Percentiles rank a stretch among this genome's conserved stretches.
These are phyloP conservation scores for Ichneumoninae sp. DNA, from an alignment of 2,888 invertebrate genomes.

Conservation along the genomic window DNA sequence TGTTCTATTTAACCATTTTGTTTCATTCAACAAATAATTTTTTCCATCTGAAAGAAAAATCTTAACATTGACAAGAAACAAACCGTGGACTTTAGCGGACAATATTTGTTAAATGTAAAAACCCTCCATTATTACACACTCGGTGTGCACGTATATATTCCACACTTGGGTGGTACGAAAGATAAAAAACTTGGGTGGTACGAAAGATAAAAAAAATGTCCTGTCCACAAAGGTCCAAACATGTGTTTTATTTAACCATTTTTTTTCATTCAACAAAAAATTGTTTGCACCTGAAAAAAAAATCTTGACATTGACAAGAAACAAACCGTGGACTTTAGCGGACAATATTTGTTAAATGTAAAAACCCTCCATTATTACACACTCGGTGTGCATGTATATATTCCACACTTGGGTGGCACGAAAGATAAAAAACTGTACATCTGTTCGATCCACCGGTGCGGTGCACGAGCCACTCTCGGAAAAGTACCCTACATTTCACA, in stretches of 20 bases:
- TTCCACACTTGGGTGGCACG: neutral
- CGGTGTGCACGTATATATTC: neutral
- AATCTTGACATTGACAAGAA: neutral
- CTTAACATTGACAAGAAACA: neutral
- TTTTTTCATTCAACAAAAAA: neutral
- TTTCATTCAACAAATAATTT: neutral
- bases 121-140: neutral
- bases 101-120: neutral
- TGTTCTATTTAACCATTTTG: too few species aligned
- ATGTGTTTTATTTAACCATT: too few species aligned
- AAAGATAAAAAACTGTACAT: neutral
- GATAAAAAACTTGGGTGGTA: neutral
- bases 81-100: neutral
- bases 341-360: neutral
- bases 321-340: neutral
- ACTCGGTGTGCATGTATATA: too few species aligned
- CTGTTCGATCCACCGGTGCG: neutral
- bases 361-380: neutral
- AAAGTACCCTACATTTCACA: conserved; percentile 35
- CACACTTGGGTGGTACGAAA: neutral
- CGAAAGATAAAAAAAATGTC: too few species aligned
- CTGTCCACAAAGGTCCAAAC: too few species aligned
- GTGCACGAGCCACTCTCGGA: conserved; percentile 39
- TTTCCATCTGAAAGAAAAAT: neutral
- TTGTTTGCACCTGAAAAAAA: neutral